Evolutionary conservation across 1,140 invertebrate species (phyloP), one percentile per base, ranked within the genome.

Genomic region (Drosophila miranda): DNA sequence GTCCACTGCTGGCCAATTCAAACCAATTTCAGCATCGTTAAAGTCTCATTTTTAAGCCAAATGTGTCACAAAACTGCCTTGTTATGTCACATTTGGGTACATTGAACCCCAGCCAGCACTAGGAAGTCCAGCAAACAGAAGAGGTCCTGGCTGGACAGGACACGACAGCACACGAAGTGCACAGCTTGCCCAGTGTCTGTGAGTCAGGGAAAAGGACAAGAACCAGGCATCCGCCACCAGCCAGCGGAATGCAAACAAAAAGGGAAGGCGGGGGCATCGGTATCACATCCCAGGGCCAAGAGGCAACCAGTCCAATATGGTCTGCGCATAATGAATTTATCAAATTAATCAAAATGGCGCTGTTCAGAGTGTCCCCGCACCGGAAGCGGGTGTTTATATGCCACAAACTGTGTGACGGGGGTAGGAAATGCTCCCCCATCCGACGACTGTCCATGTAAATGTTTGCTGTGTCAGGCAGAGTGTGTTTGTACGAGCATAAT

Each of bases 291-390:
- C 16, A 46, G 63, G 58, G 30, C 30, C 28, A 30, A 30, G 30
- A 3, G 30, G 3, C 30, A 30, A 70, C 51, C 71, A 52, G 62
- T 71, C 78, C 82, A 87, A 87, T 87, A 87, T 87, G 82, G 78
- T 82, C 74, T 62, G 60, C 78, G 52, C 82, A 87, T 87, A 87
- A 87, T 87, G 82, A 87, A 82, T 87, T 87, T 87, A 87, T 82
- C 82, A 87, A 87, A 87, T 87, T 87, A 87, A 87, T 87, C 82
- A 87, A 86, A 82, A 87, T 78, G 70, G 62, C 68, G 78, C 77
- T 81, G 67, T 55, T 49, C 30, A 58, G 49, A 55, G 66, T 48
- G 68, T 51, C 51, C 46, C 28, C 41, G 23, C 30, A 42, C 58
- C 77, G 82, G 80, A 84, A 80, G 61, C 62, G 34, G 51, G 53